Evolutionary conservation across 2,113 vertebrate genomes (phyloP), one percentile per base, ranked within the genome.

Genomic region (Chloropsis cyanopogon): DNA sequence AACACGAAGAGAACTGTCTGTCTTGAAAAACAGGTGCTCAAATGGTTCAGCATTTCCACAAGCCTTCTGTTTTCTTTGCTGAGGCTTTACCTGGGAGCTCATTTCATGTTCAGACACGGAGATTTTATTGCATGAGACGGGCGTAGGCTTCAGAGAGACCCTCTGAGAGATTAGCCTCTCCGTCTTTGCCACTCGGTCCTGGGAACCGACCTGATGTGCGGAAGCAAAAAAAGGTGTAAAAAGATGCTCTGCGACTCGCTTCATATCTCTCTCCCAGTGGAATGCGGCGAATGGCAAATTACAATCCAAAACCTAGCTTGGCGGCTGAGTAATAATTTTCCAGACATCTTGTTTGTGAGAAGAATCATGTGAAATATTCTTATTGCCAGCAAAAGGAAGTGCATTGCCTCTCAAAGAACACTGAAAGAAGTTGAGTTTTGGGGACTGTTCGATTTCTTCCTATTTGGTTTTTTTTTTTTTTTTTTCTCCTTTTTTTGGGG

Each of bases 1-100:
- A 93, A 97, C 60, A 93, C 20, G 35, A 88, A 96, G 80, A 94
- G 49, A 81, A 86, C 49, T n/a, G 44, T 52, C 61, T 91, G 6
- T 94, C 93, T 84, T 44, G 26, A 65, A 84, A 96, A 97, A 91
- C 97, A 97, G 86, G 90, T 90, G 97, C 86, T 95, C 78, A 81
- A 31, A 37, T 9, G 47, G 70, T 60, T 91, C 82, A 16, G 2
- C 68, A 70, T 87, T 90, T 95, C 83, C 65, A 69, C 42, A 39
- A 93, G 75, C 21, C 24, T 7, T 16, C 63, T 65, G 35, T 68
- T 92, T 81, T 35, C 59, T 84, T 78, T 63, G 15, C 15, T 49
- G 42, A 65, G 49, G 44, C 50, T 81, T 85, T 70, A 47, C 25
- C 42, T 54, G 28, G 17, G 21, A 44, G 60, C 10, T 47, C 7